A percentile compares a stretch with the other conserved stretches of the same genome.
Evolutionary conservation across 2,113 vertebrate species (phyloP).

Genomic region (Xenotilapia caudafasciata): DNA sequence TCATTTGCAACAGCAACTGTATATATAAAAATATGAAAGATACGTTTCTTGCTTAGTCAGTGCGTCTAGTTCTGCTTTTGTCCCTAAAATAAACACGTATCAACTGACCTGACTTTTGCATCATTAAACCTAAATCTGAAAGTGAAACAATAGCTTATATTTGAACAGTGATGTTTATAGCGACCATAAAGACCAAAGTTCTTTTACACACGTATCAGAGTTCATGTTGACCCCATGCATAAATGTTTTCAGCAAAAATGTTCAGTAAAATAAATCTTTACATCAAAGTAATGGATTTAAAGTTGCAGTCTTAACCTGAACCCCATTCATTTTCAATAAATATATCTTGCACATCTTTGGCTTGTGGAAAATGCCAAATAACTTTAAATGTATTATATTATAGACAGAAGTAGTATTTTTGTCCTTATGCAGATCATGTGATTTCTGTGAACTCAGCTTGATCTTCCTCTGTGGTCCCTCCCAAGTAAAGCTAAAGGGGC

Average conservation of each 20-base stretch:
- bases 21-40: no score
- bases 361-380: rapidly evolving
- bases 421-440: not conserved
- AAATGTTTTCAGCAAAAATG: not conserved
- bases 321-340: rapidly evolving
- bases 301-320: not conserved
- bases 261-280: not conserved
- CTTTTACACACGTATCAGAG: not conserved
- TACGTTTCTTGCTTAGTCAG: rapidly evolving
- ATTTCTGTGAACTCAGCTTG: not conserved
- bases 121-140: not conserved
- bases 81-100: no score
- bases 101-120: rapidly evolving
- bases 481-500: not conserved
- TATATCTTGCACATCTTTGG: rapidly evolving
- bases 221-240: not conserved
- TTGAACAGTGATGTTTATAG: not conserved
- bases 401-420: not conserved
- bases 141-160: not conserved
- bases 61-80: no score
- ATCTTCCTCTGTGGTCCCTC: not conserved
- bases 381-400: not conserved
- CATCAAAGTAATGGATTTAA: rapidly evolving
- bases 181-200: rapidly evolving
- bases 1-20: no score